Evolutionary conservation across 1,140 invertebrate genomes (phyloP), one percentile per base, ranked within the genome.

Genomic region (Trichomalopsis sarcophagae): DNA sequence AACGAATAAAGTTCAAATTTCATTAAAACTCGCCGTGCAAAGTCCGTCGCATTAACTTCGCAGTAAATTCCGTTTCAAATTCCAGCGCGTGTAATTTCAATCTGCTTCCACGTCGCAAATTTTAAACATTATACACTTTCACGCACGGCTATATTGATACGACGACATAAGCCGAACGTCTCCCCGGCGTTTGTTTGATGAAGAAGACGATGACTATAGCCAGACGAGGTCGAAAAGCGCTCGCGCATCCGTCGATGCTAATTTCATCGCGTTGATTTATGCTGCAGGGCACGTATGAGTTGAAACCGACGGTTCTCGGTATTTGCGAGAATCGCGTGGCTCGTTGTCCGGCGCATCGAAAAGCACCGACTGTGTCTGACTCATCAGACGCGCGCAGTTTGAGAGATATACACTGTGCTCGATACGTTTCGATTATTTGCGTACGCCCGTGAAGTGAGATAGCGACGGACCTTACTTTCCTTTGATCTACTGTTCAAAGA

Each of bases 391-490:
- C 2, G 74, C 33, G 13, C 10, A 55, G 30, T 3, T 30, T 0
- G 17, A n/a, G 13, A 44, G 10, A 73, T 27, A 55, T 82, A 55
- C 27, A 76, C 33, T n/a, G 62, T 21, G 7, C 30, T 36, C 82
- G 76, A 71, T 50, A 55, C 55, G 9, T 76, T 36, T 33, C 23
- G 79, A 81, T 81, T 71, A 73, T 81, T 62, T 71, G 68, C 79
- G 40, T 6, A 14, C 23, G 6, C 62, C 23, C 2, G 66, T 7
- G 9, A 71, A 71, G 10, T 13, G 68, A 30, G 68, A 71, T 71
- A 71, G 11, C 23, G 68, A 71, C 30, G 68, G 68, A 71, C 68
- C 30, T 71, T 71, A 71, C 73, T 75, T 44, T 75, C 1, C 33
- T 75, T 75, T 75, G 33, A 40, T 40, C 1, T 11, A 7, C 6